Conservation (phyloP, 1,140 invertebrate species). For the Trichonephila clavipes region DNA sequence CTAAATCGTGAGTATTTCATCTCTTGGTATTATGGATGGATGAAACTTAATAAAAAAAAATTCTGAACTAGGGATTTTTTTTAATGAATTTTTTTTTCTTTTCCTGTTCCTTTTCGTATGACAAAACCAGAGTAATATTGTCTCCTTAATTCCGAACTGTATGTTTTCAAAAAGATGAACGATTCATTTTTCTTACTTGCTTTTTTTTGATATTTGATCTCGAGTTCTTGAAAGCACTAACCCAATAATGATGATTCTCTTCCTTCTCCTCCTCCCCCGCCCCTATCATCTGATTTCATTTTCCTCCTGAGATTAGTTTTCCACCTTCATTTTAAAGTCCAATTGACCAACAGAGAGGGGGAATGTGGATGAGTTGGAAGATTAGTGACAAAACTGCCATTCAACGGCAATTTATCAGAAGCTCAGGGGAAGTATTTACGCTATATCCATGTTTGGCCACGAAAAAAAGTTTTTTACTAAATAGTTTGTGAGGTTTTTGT, state of each 20-base stretch:
- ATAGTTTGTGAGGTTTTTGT: too few species aligned
- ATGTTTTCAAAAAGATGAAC: neutral
- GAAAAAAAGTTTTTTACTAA: neutral
- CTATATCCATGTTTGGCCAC: neutral
- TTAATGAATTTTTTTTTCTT: neutral
- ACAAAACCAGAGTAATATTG: neutral
- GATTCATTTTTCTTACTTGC: neutral
- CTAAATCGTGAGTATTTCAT: conserved; percentile 27
- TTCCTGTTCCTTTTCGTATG: neutral
- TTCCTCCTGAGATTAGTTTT: neutral
- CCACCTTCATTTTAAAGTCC: conserved; percentile 16
- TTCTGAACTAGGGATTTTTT: neutral
- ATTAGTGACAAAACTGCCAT: neutral
- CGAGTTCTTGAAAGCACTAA: neutral
- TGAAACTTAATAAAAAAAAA: neutral
- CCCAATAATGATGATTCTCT: neutral
- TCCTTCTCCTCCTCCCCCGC: too few species aligned
- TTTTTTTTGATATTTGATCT: neutral
- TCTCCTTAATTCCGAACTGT: conserved; percentile 22
- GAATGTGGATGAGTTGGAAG: neutral
- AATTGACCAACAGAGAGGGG: neutral
- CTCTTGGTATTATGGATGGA: conserved; percentile 1
- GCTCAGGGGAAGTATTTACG: neutral
- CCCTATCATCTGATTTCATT: too few species aligned
- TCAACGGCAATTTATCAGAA: neutral